A percentile compares a stretch with the other conserved stretches of the same genome.
Evolutionary conservation across 2,113 vertebrate genomes (phyloP).

Genomic region (Taxidea taxus): DNA sequence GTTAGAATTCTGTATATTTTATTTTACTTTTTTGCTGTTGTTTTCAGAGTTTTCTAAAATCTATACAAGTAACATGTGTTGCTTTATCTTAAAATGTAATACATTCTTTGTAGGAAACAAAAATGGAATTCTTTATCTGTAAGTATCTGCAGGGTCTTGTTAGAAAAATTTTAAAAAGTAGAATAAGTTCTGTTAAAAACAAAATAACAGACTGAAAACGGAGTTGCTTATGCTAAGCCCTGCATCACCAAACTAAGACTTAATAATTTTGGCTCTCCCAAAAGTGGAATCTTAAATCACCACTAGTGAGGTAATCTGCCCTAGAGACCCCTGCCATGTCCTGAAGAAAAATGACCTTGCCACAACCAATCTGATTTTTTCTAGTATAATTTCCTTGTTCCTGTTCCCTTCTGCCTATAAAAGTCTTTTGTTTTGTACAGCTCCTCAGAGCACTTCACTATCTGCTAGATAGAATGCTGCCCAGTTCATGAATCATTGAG

Average conservation of each 20-base stretch:
- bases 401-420: background rate
- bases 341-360: background rate
- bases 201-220: background rate
- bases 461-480: background rate
- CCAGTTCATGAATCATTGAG: background rate
- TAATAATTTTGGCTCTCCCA: background rate
- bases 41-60: background rate
- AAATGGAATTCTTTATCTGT: background rate
- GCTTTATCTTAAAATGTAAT: background rate
- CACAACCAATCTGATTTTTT: background rate
- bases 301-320: background rate
- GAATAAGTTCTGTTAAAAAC: background rate
- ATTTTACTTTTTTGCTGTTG: background rate
- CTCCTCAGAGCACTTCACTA: background rate
- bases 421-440: background rate
- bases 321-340: background rate
- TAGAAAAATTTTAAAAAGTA: background rate
- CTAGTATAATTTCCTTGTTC: background rate
- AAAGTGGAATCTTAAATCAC: background rate
- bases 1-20: background rate
- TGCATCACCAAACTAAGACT: background rate
- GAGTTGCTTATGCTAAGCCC: background rate
- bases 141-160: background rate
- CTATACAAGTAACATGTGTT: background rate
- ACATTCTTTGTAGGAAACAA: background rate